Evolutionary conservation across 2,113 vertebrate species (phyloP).

Genomic region (Gadus chalcogrammus): DNA sequence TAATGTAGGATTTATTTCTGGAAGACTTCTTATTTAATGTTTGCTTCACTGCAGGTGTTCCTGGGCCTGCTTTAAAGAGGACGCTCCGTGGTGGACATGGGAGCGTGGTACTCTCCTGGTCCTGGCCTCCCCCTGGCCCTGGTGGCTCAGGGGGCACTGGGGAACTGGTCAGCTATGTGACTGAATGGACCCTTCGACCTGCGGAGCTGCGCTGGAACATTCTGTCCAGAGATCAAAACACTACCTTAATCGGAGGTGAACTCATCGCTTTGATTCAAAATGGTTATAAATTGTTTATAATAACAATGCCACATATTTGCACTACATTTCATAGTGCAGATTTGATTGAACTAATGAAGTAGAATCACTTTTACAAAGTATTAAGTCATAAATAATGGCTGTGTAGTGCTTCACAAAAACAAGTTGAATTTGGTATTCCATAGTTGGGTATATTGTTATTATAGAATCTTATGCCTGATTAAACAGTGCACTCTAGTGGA

Average conservation of each 20-base stretch:
- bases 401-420: no score
- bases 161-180: conserved; percentile 45
- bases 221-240: conserved; percentile 21
- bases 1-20: background rate
- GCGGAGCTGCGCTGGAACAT: conserved; percentile 51
- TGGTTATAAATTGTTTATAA: no score
- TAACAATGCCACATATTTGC: no score
- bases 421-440: no score
- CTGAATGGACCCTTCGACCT: conserved; percentile 55
- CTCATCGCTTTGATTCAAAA: background rate
- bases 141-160: background rate
- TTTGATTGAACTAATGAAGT: no score
- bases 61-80: conserved; percentile 29
- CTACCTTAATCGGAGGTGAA: conserved; percentile 59
- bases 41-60: conserved; percentile 37
- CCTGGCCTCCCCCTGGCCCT: background rate
- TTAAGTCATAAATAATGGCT: no score
- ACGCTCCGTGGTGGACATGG: conserved; percentile 26
- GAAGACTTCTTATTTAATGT: background rate
- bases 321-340: no score
- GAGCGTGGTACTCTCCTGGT: conserved; percentile 54
- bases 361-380: no score
- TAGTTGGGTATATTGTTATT: no score
- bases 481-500: conserved; percentile 40
- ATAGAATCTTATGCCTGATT: background rate